Base-by-base conservation (phyloP, 2,888 invertebrate species). In the Drosophila colorata region DNA sequence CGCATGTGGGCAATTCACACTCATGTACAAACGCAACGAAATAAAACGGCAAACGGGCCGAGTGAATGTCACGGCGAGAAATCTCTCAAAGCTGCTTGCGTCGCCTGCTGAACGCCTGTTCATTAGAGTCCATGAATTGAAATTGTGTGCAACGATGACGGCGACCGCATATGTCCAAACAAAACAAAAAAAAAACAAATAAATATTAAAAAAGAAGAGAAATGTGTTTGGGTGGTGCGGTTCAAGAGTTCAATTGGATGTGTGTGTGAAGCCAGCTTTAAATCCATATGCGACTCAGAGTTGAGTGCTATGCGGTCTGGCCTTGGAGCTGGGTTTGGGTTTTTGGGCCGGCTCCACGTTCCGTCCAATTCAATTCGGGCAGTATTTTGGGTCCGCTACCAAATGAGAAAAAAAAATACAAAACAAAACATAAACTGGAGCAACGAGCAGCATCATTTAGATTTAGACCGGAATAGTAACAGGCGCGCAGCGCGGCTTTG, bases 381-480 rank as follows among this genome's bases (percentile, higher is more conserved):
- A n/a, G 60, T 60, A 48, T 38, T 56, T 48, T 63, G 77, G 81
- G 66, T 75, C 79, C 79, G 84, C 83, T 80, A 80, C 81, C 74
- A 79, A 80, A 77, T 81, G 80, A 40, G 61, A 31, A 74, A 44
- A 31, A 40, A 46, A 68, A 59, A 31, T 31, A 20, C 14, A 48
- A 20, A 38, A 37, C 35, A 14, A 16, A 16, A 74, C 63, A 64
- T 80, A 88, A 92, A 91, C 91, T 91, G 91, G 92, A 92, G 92
- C 92, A 91, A 85, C 75, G 87, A 92, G 92, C 81, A 92, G 92
- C 92, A 92, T 92, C 92, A 92, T 92, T 91, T 92, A 92, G 92
- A 92, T 92, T 91, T 92, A 92, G 92, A 92, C 92, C 92, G 92
- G 91, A 90, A 91, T 90, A 86, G 82, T 89, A 91, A 68, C 89